Conservation (phyloP, 2,113 vertebrate genomes). For the Pyrgilauda ruficollis region DNA sequence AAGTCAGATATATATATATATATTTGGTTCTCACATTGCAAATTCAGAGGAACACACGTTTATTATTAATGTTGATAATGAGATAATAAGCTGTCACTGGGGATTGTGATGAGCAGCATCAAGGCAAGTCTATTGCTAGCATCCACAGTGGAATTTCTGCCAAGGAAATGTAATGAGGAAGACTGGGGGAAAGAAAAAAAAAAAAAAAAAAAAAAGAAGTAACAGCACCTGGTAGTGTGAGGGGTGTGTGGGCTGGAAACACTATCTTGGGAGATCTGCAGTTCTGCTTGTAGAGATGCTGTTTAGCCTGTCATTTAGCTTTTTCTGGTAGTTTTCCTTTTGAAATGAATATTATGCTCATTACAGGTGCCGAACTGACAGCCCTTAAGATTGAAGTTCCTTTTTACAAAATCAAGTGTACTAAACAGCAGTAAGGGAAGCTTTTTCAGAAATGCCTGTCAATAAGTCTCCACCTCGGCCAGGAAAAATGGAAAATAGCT, state of each 20-base stretch:
- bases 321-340: conserved; percentile 28
- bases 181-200: accelerated
- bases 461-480: neutral
- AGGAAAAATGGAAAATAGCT: neutral
- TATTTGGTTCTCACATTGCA: neutral
- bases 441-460: neutral
- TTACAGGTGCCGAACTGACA: conserved; percentile 40
- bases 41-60: conserved; percentile 18
- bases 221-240: neutral
- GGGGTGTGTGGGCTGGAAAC: conserved; percentile 18
- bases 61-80: conserved; percentile 57
- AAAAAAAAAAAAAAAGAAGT: neutral
- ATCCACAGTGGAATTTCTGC: conserved; percentile 42
- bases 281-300: conserved; percentile 19
- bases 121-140: conserved; percentile 24
- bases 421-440: neutral
- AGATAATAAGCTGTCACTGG: conserved; percentile 51
- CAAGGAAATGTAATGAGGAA: conserved; percentile 15
- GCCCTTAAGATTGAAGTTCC: neutral
- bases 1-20: neutral
- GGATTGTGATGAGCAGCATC: conserved; percentile 20
- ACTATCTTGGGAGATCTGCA: conserved; percentile 42
- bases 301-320: conserved; percentile 33
- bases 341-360: conserved; percentile 7
- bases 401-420: neutral